A percentile compares a stretch with the other conserved stretches of the same genome.
phyloP scores from a whole-genome alignment of 92 coral and sea anemone genomes.

The Chrysogorgia sp. region DNA sequence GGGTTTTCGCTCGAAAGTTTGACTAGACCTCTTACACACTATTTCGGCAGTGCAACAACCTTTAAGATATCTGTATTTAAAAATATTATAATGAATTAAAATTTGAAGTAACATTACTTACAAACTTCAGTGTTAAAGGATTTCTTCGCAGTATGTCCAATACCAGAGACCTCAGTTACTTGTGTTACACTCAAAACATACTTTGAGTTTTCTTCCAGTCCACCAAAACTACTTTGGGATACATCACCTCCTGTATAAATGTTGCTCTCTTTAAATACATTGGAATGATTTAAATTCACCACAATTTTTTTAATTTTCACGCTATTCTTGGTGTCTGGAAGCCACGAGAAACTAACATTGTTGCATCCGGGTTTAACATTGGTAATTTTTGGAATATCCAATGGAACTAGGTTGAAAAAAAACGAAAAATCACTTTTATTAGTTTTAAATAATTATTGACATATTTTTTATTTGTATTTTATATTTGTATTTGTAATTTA shows the following conservation, averaged over 20 bases:
- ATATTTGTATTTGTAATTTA: too few species aligned
- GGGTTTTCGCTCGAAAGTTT: too few species aligned
- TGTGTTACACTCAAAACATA: constrained; percentile 23
- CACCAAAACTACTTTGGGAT: constrained; percentile 2
- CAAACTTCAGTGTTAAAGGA: background rate
- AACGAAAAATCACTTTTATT: background rate
- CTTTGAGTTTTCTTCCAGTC: constrained; percentile 10
- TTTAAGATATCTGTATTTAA: background rate
- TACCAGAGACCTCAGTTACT: background rate
- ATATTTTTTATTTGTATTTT: too few species aligned
- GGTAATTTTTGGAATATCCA: constrained; percentile 20
- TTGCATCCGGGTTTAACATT: constrained; percentile 21
- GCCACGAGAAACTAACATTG: constrained; percentile 30
- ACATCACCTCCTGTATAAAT: background rate
- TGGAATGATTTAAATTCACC: background rate
- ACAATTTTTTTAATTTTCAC: background rate
- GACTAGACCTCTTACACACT: too few species aligned
- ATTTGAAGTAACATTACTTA: constrained; percentile 1
- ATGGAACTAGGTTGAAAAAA: constrained; percentile 8
- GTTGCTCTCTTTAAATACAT: background rate
- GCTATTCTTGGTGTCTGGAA: background rate
- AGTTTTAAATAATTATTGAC: too few species aligned
- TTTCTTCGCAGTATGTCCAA: background rate
- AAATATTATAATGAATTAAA: background rate
- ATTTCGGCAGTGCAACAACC: too few species aligned